Evolutionary conservation across 2,113 vertebrate species (phyloP).

Genomic region (Electrona antarctica): DNA sequence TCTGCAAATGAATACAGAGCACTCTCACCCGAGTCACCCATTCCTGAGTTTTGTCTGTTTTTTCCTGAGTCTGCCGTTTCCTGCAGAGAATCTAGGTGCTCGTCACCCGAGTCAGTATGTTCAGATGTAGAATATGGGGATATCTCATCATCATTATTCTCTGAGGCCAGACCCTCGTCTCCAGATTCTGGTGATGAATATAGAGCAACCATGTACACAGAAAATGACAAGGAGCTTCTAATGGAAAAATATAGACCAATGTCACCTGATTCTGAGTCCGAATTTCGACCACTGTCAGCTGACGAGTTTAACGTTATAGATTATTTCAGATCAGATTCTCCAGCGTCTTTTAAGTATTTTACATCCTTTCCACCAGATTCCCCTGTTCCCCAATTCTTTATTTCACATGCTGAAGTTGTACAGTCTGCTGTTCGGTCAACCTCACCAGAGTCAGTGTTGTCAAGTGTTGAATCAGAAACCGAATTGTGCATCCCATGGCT

Average conservation of each 20-base stretch:
- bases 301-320: constrained; percentile 2
- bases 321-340: constrained; percentile 16
- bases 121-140: constrained; percentile 33
- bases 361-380: constrained; percentile 35
- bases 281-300: constrained; percentile 15
- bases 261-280: constrained; percentile 16
- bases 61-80: constrained; percentile 7
- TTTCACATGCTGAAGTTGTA: background rate
- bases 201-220: background rate
- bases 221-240: background rate
- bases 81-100: background rate
- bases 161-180: constrained; percentile 47
- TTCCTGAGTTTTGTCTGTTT: constrained; percentile 34
- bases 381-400: constrained; percentile 9
- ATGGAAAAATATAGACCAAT: background rate
- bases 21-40: constrained; percentile 45
- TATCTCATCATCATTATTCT: background rate
- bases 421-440: constrained; percentile 4
- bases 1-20: constrained; percentile 20
- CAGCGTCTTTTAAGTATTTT: constrained; percentile 14
- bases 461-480: constrained; percentile 15
- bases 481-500: background rate
- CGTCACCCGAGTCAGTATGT: constrained; percentile 49
- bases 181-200: constrained; percentile 49
- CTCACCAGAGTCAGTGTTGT: constrained; percentile 17